Percentiles rank a stretch among this genome's conserved stretches.
phyloP scores from a whole-genome alignment of 2,113 vertebrate species.

The Gorilla gorilla region DNA sequence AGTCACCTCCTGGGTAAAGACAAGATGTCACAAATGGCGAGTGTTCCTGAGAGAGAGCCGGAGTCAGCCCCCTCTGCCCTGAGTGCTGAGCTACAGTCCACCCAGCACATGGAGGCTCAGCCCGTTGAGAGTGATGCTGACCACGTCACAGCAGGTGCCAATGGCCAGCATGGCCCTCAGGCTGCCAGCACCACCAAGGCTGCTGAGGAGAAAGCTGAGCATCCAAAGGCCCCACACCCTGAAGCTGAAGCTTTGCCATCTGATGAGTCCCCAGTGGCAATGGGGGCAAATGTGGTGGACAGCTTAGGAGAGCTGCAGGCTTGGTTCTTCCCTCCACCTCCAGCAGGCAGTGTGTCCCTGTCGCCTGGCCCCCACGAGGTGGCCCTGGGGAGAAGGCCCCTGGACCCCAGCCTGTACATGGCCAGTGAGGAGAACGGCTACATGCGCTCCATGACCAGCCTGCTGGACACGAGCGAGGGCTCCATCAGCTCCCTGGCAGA shows the following conservation, averaged over 20 bases:
- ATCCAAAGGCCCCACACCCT: accelerated
- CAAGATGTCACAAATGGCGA: accelerated
- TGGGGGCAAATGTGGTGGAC: too few species aligned
- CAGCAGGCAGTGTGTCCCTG: accelerated
- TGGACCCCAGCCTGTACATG: not conserved
- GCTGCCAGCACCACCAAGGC: accelerated
- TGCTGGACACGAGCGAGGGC: conserved; percentile 52
- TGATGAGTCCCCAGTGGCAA: accelerated
- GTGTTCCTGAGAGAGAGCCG: accelerated
- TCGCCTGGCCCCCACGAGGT: accelerated
- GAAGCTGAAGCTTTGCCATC: accelerated
- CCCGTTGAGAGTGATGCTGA: accelerated
- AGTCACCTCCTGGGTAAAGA: not conserved
- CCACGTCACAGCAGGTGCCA: accelerated
- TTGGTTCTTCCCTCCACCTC: accelerated
- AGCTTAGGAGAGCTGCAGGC: accelerated
- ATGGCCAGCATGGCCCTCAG: not conserved
- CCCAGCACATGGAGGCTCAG: not conserved
- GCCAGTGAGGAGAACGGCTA: not conserved
- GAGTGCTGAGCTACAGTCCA: not conserved
- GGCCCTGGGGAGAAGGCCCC: not conserved
- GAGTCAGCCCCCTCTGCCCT: not conserved
- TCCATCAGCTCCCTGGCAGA: conserved; percentile 58
- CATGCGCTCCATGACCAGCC: conserved; percentile 66
- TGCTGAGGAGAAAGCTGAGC: not conserved